Base-by-base conservation (phyloP, 2,113 vertebrate genomes). In the Promerops cafer region DNA sequence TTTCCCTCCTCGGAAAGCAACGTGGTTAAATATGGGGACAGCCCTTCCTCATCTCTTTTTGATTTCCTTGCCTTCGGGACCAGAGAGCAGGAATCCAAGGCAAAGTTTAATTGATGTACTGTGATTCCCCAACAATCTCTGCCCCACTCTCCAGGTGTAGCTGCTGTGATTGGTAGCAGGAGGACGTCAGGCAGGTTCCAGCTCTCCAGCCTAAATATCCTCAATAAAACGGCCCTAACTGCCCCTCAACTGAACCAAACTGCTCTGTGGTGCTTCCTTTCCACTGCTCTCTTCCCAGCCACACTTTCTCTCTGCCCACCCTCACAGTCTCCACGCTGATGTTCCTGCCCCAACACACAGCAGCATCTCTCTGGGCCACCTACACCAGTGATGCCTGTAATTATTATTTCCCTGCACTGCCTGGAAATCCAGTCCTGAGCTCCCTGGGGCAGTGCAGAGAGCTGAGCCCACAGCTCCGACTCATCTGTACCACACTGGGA, bases 51-150 rank as follows among this genome's bases (percentile, higher is more conserved):
- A 5, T 23, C 63, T 40, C 50, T 70, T 60, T 27, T 24, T 22
- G 5, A 12, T 53, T 59, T 53, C 33, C 35, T 7, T 82, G 39
- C 35, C 40, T 85, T 47, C 70, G 75, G 77, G 68, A 87, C 17
- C 22, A 65, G 26, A 71, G 26, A 56, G 50, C 22, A 52, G 66
- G 37, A 70, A 64, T 31, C 42, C 56, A 39, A 24, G 16, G 53
- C 10, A 28, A 56, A 78, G n/a, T 13, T 66, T 9, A 23, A 52
- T 26, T 0, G 0, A 9, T 59, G 47, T 2, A 3, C 21, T 59
- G 9, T 37, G 17, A 47, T 39, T 37, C 56, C 71, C 20, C 31
- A 17, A 9, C 71, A 16, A 26, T 7, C 44, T 40, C 50, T 44
- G 26, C 61, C 50, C 33, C 76, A 21, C 17, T 14, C 16, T 5